Conservation (phyloP, 2,113 vertebrate genomes). For the Eclectus roratus region DNA sequence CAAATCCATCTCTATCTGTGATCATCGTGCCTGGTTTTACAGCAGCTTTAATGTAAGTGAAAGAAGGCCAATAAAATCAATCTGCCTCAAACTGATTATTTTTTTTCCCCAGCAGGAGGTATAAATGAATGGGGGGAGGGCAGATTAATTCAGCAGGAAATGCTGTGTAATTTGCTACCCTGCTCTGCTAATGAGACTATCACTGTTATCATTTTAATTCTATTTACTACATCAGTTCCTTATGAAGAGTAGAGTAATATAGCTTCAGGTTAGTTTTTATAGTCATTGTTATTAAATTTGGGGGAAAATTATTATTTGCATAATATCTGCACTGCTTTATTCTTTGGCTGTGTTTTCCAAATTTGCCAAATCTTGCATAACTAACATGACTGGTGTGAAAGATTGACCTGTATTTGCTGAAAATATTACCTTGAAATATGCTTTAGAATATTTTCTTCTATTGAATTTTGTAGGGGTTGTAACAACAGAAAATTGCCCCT, state of each 20-base stretch:
- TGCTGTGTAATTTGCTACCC: neutral
- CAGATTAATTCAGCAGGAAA: neutral
- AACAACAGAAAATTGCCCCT: neutral
- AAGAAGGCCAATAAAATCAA: conserved; percentile 2
- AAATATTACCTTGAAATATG: neutral
- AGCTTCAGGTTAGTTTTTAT: neutral
- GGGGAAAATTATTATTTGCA: neutral
- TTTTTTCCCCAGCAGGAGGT: neutral
- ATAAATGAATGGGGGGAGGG: neutral
- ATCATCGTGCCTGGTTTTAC: neutral
- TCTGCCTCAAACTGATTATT: neutral
- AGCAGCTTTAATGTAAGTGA: neutral
- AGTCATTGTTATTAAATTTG: neutral
- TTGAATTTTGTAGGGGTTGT: neutral
- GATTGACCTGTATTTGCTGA: neutral
- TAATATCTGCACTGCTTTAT: neutral
- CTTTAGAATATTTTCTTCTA: neutral
- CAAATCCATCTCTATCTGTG: neutral
- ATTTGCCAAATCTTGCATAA: neutral
- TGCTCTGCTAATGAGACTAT: neutral
- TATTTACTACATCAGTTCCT: neutral
- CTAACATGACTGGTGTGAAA: neutral
- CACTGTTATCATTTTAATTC: neutral
- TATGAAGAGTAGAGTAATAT: neutral
- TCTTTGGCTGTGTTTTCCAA: neutral